phyloP scores from a whole-genome alignment of 1,140 invertebrate species.

The Brachionus sp. region DNA sequence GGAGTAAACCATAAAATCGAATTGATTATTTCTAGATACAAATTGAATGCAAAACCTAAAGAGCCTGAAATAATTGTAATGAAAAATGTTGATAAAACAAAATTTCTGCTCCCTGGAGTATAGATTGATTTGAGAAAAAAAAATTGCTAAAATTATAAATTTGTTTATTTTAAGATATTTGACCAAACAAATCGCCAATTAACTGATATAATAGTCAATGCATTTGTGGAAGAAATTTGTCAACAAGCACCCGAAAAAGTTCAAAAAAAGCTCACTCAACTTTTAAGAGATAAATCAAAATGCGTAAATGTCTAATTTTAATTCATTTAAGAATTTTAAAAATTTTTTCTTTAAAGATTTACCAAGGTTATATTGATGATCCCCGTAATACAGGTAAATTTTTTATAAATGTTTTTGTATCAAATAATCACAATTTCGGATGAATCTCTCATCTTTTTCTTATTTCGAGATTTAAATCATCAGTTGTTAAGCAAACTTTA shows the following conservation, averaged over 20 bases:
- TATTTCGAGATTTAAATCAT: neutral
- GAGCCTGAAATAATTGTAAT: neutral
- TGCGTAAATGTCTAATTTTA: neutral
- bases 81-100: slow-evolving; percentile 6
- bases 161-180: neutral
- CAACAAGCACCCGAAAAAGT: neutral
- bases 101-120: neutral
- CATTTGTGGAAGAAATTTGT: neutral
- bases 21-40: neutral
- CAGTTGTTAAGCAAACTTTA: too few relatives aligned
- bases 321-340: neutral
- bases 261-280: neutral
- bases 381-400: neutral
- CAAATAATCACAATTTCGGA: too few relatives aligned
- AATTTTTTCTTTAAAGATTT: neutral
- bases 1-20: slow-evolving; percentile 23
- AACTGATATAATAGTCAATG: neutral
- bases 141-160: neutral
- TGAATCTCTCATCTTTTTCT: neutral
- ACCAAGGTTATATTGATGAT: slow-evolving; percentile 9
- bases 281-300: neutral
- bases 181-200: neutral
- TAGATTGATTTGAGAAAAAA: neutral
- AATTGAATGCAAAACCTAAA: neutral
- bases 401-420: neutral